A percentile compares a stretch with the other conserved stretches of the same genome.
Evolutionary conservation across 2,797 vertebrate species (phyloP).

Genomic region (Rhinophrynus dorsalis): DNA sequence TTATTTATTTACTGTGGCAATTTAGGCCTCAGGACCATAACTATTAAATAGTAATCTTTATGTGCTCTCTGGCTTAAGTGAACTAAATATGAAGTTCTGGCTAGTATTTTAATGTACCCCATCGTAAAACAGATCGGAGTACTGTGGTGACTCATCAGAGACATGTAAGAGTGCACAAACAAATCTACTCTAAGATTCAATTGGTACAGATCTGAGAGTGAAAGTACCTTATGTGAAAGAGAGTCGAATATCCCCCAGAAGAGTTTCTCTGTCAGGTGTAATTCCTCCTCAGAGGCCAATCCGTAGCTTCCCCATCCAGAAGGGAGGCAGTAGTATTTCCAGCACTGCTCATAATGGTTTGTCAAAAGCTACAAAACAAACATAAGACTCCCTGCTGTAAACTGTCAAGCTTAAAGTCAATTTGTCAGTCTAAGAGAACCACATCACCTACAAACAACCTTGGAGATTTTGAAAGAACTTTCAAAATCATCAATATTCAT

Average conservation of each 20-base stretch:
- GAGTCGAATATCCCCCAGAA: constrained; percentile 99
- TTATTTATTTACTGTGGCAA: constrained; percentile 3
- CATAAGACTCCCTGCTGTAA: neutral
- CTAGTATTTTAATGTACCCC: constrained; percentile 14
- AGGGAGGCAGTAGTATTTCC: constrained; percentile 98
- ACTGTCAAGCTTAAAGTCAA: too few relatives aligned
- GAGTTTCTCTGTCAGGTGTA: constrained; percentile 95
- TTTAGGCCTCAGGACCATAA: constrained; percentile 11
- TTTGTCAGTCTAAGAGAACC: too few relatives aligned
- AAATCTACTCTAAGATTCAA: neutral
- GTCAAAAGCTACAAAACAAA: constrained; percentile 82
- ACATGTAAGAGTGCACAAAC: neutral
- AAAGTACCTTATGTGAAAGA: constrained; percentile 89
- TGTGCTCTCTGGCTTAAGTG: constrained; percentile 9
- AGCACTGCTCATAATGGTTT: constrained; percentile 96
- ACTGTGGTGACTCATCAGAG: neutral
- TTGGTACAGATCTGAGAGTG: neutral
- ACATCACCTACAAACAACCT: too few relatives aligned
- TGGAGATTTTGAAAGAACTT: too few relatives aligned
- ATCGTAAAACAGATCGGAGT: neutral
- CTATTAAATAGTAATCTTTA: constrained; percentile 33
- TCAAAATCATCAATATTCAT: too few relatives aligned
- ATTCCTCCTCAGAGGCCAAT: constrained; percentile 89
- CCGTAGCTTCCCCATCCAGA: constrained; percentile 89
- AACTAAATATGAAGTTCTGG: constrained; percentile 25